Percentiles rank a stretch among this genome's conserved stretches.
These are phyloP conservation scores for Melipona beecheii DNA, from an alignment of 2,888 invertebrate genomes.

Conservation along the genomic window DNA sequence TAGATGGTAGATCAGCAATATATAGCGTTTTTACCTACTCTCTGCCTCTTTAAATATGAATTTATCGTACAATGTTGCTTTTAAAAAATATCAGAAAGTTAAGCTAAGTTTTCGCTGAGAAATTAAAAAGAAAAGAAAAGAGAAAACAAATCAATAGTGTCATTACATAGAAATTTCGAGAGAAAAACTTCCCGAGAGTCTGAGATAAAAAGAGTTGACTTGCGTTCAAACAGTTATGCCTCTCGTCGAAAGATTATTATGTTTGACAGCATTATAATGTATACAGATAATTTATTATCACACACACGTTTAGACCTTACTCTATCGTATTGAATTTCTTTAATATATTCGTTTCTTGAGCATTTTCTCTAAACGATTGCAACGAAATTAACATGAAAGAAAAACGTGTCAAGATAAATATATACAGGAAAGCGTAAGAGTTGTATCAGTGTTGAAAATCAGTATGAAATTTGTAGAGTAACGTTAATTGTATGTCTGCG, in stretches of 20 bases:
- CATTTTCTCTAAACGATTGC: slow-evolving; percentile 16
- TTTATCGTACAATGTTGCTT: slow-evolving; percentile 19
- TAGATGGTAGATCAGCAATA: slow-evolving; percentile 30
- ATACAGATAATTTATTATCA: slow-evolving; percentile 36
- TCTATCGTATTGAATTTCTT: slow-evolving; percentile 46
- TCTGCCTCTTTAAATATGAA: slow-evolving; percentile 13
- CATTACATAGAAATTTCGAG: neutral
- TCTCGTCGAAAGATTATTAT: slow-evolving; percentile 37
- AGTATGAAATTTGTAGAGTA: slow-evolving; percentile 36
- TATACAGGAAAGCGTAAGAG: slow-evolving; percentile 31
- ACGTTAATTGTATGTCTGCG: slow-evolving; percentile 49
- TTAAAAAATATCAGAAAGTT: neutral
- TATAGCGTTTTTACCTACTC: slow-evolving; percentile 51
- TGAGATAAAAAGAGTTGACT: neutral
- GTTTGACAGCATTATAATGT: slow-evolving; percentile 29
- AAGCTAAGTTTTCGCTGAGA: neutral
- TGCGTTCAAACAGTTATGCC: slow-evolving; percentile 24
- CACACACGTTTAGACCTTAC: slow-evolving; percentile 28
- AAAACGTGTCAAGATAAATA: slow-evolving; percentile 27
- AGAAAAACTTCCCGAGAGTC: neutral
- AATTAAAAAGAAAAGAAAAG: no score
- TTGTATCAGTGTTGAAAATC: slow-evolving; percentile 40
- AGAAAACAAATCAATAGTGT: neutral
- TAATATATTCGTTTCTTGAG: slow-evolving; percentile 16
- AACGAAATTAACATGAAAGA: neutral